phyloP scores from a whole-genome alignment of 2,113 vertebrate species.

The Pterocles orientalis region DNA sequence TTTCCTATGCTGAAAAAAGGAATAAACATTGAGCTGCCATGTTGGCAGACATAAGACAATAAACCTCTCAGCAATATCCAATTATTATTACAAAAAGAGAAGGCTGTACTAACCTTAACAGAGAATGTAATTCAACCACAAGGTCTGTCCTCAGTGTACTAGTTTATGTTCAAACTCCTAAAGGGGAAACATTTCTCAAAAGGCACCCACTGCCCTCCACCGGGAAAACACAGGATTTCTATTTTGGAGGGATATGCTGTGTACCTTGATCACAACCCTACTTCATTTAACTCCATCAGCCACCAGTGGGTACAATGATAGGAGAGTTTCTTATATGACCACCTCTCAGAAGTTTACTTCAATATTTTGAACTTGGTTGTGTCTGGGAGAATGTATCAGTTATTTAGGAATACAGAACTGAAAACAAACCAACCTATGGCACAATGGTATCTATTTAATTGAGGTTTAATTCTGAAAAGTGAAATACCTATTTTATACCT shows the following conservation, averaged over 20 bases:
- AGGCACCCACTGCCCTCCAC: fast-evolving
- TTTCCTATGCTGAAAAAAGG: neutral
- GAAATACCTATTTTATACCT: neutral
- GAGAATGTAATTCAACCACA: neutral
- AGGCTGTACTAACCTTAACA: neutral
- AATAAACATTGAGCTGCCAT: neutral
- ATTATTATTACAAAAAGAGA: neutral
- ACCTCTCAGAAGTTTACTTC: neutral
- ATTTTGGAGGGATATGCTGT: neutral
- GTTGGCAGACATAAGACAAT: neutral
- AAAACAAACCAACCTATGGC: neutral
- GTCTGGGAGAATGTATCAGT: neutral
- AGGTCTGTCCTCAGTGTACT: neutral
- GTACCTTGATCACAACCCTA: neutral
- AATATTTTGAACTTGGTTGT: neutral
- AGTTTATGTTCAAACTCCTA: neutral
- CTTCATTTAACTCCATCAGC: neutral
- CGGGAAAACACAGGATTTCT: neutral
- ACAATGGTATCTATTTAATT: neutral
- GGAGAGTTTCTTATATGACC: neutral
- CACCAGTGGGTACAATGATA: neutral
- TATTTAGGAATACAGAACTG: neutral
- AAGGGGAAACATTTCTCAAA: neutral
- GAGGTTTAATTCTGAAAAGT: neutral
- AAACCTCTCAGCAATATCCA: neutral